These are phyloP conservation scores for Patella vulgata DNA, from an alignment of 1,140 invertebrate genomes.

Conservation along the genomic window DNA sequence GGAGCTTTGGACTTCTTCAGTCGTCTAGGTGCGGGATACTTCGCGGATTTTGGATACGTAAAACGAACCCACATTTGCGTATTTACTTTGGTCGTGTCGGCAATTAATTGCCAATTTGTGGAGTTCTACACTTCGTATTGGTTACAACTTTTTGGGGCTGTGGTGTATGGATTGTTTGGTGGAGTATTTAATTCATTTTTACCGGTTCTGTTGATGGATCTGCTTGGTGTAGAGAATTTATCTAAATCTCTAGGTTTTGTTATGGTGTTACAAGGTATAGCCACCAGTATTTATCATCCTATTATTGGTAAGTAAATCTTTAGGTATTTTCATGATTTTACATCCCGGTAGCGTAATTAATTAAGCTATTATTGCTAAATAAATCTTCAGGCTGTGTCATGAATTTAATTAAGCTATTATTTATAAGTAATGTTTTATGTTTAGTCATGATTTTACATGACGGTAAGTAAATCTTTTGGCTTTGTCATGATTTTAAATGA, in stretches of 20 bases:
- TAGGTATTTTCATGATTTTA: no score
- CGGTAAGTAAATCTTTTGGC: no score
- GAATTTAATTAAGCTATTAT: no score
- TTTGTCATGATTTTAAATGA: no score
- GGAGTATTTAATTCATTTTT: background rate
- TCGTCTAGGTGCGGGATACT: conserved; percentile 17
- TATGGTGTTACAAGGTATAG: no score
- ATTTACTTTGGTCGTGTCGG: background rate
- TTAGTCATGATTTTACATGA: no score
- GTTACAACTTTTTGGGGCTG: background rate
- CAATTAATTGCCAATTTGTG: conserved; percentile 4
- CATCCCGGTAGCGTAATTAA: no score
- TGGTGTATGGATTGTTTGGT: conserved; percentile 10
- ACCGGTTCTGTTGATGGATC: conserved; percentile 6
- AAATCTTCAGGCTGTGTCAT: no score
- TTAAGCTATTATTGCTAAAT: no score
- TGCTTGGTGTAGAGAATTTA: background rate
- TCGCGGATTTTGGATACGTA: conserved; percentile 25
- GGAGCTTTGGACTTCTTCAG: conserved; percentile 28
- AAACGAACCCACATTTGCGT: conserved; percentile 21
- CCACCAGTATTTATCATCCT: no score
- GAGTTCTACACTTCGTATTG: conserved; percentile 9
- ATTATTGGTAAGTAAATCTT: no score
- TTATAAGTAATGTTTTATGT: no score
- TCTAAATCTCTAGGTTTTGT: conserved; percentile 8